phyloP scores from a whole-genome alignment of 2,888 invertebrate genomes.

The Clitarchus hookeri region DNA sequence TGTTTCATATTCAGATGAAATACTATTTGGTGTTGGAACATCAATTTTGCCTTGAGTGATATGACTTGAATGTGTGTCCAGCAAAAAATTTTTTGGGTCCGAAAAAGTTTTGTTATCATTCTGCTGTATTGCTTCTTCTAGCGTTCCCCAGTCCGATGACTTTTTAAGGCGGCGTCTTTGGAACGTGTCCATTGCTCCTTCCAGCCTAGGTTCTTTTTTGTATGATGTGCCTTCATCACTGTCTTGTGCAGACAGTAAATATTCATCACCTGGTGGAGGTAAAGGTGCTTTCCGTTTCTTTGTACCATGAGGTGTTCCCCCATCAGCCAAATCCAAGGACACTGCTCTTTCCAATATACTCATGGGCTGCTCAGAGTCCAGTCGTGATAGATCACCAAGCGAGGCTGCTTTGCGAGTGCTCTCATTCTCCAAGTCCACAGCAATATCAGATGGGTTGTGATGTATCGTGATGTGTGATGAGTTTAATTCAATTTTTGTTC shows the following conservation, averaged over 20 bases:
- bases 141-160: conserved; percentile 74
- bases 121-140: conserved; percentile 65
- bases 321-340: conserved; percentile 72
- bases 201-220: conserved; percentile 52
- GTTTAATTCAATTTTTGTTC: conserved; percentile 73
- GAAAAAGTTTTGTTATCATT: conserved; percentile 24
- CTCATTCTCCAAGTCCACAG: conserved; percentile 55
- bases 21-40: background rate
- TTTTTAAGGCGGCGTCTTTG: conserved; percentile 72
- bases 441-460: conserved; percentile 56
- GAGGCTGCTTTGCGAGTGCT: conserved; percentile 76
- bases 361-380: conserved; percentile 55
- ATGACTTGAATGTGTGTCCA: background rate
- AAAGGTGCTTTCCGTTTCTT: conserved; percentile 71
- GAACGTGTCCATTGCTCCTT: conserved; percentile 63
- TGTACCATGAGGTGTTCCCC: conserved; percentile 45
- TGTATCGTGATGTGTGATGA: conserved; percentile 76
- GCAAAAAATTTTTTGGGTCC: background rate
- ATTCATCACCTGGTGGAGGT: conserved; percentile 47
- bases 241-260: conserved; percentile 49
- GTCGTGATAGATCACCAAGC: conserved; percentile 76
- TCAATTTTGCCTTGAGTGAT: background rate
- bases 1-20: conserved; percentile 11
- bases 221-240: conserved; percentile 50
- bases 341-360: conserved; percentile 69